Evolutionary conservation across 2,888 invertebrate genomes (phyloP).

Genomic region (Leucozona laternaria): DNA sequence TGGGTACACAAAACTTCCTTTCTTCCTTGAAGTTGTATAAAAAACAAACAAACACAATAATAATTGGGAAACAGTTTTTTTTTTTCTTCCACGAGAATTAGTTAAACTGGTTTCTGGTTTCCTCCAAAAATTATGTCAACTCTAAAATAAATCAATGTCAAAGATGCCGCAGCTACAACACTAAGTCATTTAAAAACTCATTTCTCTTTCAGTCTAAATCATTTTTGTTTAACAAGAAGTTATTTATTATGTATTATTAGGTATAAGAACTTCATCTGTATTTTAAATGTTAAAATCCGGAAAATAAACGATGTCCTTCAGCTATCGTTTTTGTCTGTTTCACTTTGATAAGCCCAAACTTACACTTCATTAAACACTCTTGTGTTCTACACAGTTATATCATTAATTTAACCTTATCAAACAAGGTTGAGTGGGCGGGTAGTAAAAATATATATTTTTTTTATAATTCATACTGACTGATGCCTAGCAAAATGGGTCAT

Average conservation of each 20-base stretch:
- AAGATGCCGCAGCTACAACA: not conserved
- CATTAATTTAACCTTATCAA: no score
- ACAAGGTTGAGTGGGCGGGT: no score
- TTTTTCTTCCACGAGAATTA: no score
- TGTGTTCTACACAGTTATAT: not conserved
- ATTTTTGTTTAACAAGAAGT: not conserved
- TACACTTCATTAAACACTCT: not conserved
- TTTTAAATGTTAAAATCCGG: not conserved
- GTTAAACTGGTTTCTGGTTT: no score
- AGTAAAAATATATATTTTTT: no score
- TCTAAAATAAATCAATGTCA: slow-evolving; percentile 3
- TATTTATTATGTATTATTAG: not conserved
- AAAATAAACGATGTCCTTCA: not conserved
- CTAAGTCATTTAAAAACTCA: not conserved
- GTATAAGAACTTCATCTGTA: not conserved
- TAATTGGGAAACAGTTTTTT: no score
- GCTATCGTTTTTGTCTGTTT: not conserved
- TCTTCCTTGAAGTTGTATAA: no score
- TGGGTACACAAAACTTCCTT: no score
- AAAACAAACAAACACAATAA: no score
- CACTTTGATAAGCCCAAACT: not conserved
- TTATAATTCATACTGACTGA: no score
- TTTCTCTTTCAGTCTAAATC: not conserved
- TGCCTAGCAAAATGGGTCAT: no score
- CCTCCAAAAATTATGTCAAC: not conserved